Percentiles rank a stretch among this genome's conserved stretches.
phyloP scores from a whole-genome alignment of 2,113 vertebrate genomes.

The Rhodinocichla rosea region DNA sequence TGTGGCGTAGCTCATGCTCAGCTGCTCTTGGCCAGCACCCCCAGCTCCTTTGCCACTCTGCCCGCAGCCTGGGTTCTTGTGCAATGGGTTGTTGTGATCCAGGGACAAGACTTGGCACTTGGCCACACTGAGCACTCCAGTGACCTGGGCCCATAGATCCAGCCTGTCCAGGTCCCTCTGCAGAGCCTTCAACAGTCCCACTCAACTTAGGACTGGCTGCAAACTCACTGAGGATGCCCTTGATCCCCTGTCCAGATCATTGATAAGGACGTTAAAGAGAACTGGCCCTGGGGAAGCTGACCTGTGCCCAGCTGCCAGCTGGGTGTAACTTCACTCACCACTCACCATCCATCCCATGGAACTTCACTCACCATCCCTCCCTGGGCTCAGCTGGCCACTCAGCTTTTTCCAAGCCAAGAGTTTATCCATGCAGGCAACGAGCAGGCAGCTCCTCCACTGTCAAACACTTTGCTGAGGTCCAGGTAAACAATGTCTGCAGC shows the following conservation, averaged over 20 bases:
- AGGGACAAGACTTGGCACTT: not conserved
- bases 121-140: not conserved
- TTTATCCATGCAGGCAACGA: accelerated
- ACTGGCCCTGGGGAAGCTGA: not conserved
- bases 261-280: not conserved
- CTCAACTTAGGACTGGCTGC: not conserved
- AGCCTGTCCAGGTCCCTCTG: not conserved
- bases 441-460: not conserved
- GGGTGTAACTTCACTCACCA: not conserved
- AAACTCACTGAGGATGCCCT: not conserved
- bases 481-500: not conserved
- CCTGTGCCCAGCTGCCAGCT: accelerated
- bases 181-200: not conserved
- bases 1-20: not conserved
- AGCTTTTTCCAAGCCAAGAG: not conserved
- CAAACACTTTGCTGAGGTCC: not conserved
- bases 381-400: not conserved
- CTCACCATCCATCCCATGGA: not conserved
- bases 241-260: not conserved
- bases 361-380: not conserved
- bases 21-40: not conserved
- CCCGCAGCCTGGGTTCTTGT: not conserved
- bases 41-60: not conserved
- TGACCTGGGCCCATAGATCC: not conserved
- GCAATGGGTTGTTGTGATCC: not conserved